Evolutionary conservation across 2,888 invertebrate species (phyloP), one percentile per base, ranked within the genome.

Genomic region (Trimorus sp.): DNA sequence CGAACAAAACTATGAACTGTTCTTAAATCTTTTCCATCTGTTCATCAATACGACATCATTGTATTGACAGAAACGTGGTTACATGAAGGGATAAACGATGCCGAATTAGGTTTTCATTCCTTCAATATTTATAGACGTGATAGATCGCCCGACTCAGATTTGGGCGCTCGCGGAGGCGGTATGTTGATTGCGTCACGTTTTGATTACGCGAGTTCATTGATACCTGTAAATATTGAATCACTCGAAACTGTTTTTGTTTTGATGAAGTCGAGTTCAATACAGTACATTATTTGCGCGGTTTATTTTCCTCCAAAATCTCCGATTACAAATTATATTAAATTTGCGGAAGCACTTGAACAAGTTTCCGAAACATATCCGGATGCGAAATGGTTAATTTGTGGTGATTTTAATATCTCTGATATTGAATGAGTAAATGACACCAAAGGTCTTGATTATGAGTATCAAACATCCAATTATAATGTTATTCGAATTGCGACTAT

Each of bases 101-200:
- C 14, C 51, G 51, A 51, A 51, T 51, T 51, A 14, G 15, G 15
- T 51, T 15, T 51, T 6, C 7, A 51, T 14, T 15, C 1, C 3
- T 15, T 2, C n/a, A 3, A 51, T 51, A 51, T 45, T 45, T 51
- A 51, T 15, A 4, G 51, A 14, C n/a, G 7, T 8, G 15, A 51
- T 51, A 51, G 51, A 15, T 14, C 1, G 3, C 51, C 51, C 1
- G 14, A 51, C 2, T 51, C 7, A 7, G 7, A n/a, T n/a, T n/a
- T n/a, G n/a, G n/a, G n/a, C n/a, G n/a, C n/a, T n/a, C n/a, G 51
- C 3, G 51, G 51, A n/a, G 51, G 51, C 51, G 51, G 51, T 14
- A 14, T 51, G 3, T 51, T 51, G n/a, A 15, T 51, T 6, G 51
- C 51, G 14, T 3, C n/a, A 3, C 51, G 15, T 7, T 14, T 1